These are phyloP conservation scores for Synergus itoensis DNA, from an alignment of 2,888 invertebrate genomes.

Conservation along the genomic window DNA sequence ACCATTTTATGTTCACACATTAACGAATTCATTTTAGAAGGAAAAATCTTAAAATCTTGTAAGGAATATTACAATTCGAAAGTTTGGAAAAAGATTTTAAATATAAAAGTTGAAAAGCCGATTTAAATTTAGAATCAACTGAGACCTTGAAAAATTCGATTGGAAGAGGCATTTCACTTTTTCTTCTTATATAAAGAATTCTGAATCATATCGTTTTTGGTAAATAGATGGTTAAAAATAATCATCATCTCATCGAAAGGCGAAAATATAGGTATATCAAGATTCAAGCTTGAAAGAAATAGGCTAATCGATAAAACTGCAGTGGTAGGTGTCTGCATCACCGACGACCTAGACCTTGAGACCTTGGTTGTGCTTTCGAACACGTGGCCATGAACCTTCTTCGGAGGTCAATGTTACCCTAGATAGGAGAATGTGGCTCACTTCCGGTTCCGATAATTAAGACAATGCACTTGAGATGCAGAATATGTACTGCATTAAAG, in stretches of 20 bases:
- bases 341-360: slow-evolving; percentile 35
- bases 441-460: slow-evolving; percentile 19
- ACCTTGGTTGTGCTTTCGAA: slow-evolving; percentile 20
- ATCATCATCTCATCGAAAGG: neutral
- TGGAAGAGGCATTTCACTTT: neutral
- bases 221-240: neutral
- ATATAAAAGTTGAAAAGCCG: too few species aligned
- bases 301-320: slow-evolving; percentile 32
- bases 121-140: too few species aligned
- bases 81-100: too few species aligned
- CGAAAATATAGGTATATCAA: neutral
- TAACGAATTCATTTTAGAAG: too few species aligned
- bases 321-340: slow-evolving; percentile 29
- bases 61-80: too few species aligned
- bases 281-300: slow-evolving; percentile 4
- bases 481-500: neutral
- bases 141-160: neutral
- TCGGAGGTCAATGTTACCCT: slow-evolving; percentile 13
- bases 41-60: too few species aligned
- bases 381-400: slow-evolving; percentile 32
- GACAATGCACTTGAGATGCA: neutral
- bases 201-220: neutral
- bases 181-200: neutral
- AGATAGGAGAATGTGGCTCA: neutral
- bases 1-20: neutral